Conservation (phyloP, 2,888 invertebrate species). For the Cantharis rufa region DNA sequence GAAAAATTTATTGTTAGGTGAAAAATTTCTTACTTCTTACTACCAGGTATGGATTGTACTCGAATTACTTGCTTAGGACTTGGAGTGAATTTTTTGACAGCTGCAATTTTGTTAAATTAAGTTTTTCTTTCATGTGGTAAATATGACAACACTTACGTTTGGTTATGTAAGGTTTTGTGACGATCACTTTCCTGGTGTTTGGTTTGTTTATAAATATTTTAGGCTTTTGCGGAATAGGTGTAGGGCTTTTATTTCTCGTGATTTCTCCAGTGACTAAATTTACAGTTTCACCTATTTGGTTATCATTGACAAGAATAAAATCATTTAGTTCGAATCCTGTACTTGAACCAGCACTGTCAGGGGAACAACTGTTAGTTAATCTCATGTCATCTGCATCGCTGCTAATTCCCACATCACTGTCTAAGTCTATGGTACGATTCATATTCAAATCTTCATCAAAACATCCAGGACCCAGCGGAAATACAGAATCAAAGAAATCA, state of each 20-base stretch:
- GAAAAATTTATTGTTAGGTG: background rate
- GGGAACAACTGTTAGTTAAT: constrained; percentile 57
- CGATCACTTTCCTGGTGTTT: constrained; percentile 48
- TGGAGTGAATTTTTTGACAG: constrained; percentile 27
- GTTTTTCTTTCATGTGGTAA: background rate
- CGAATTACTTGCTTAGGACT: constrained; percentile 46
- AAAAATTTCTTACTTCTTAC: constrained; percentile 40
- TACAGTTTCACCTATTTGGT: constrained; percentile 2
- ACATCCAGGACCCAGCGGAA: constrained; percentile 66
- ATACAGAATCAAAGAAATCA: constrained; percentile 71
- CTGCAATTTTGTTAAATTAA: constrained; percentile 42
- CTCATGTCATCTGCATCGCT: constrained; percentile 49
- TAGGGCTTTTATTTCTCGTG: background rate
- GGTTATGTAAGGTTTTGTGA: constrained; percentile 46
- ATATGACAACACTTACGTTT: constrained; percentile 35
- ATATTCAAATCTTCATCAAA: constrained; percentile 62
- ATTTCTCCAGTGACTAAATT: constrained; percentile 7
- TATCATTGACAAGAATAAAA: constrained; percentile 2
- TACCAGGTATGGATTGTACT: constrained; percentile 50
- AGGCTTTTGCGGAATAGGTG: constrained; percentile 35
- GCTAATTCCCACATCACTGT: constrained; percentile 47
- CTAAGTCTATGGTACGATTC: constrained; percentile 45
- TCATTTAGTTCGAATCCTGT: constrained; percentile 28
- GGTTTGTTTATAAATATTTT: constrained; percentile 50
- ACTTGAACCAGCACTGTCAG: constrained; percentile 65